These are phyloP conservation scores for Bombus consobrinus DNA, from an alignment of 1,140 invertebrate species.

Conservation along the genomic window DNA sequence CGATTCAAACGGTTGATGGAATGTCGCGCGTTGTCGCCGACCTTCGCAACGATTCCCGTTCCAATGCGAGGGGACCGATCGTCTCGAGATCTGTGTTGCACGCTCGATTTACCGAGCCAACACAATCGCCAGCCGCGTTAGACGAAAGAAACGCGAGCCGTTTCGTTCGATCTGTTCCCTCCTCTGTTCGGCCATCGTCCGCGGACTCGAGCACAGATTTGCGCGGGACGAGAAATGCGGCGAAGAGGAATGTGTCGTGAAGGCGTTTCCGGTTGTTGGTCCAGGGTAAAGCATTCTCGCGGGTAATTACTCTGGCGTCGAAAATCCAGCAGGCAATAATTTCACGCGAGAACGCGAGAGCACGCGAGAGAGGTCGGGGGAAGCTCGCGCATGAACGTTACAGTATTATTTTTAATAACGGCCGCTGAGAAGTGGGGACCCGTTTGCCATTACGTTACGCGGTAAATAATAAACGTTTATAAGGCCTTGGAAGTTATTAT, in stretches of 20 bases:
- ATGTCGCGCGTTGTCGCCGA: neutral
- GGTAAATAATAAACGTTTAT: constrained; percentile 84
- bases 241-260: no score
- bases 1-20: neutral
- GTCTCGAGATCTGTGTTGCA: neutral
- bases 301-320: constrained; percentile 45
- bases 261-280: neutral
- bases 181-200: no score
- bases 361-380: neutral
- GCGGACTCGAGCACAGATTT: no score
- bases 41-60: constrained; percentile 1
- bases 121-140: no score
- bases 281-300: neutral
- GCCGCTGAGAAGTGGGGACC: constrained; percentile 72
- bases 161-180: no score
- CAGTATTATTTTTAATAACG: constrained; percentile 68
- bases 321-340: constrained; percentile 58
- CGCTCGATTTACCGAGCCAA: no score
- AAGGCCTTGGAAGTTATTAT: constrained; percentile 83
- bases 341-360: constrained; percentile 41
- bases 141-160: no score
- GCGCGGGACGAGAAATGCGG: no score
- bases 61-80: neutral
- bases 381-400: constrained; percentile 51
- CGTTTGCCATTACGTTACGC: constrained; percentile 81